Conservation (phyloP, 2,797 vertebrate genomes). For the Anguilla pacifica region DNA sequence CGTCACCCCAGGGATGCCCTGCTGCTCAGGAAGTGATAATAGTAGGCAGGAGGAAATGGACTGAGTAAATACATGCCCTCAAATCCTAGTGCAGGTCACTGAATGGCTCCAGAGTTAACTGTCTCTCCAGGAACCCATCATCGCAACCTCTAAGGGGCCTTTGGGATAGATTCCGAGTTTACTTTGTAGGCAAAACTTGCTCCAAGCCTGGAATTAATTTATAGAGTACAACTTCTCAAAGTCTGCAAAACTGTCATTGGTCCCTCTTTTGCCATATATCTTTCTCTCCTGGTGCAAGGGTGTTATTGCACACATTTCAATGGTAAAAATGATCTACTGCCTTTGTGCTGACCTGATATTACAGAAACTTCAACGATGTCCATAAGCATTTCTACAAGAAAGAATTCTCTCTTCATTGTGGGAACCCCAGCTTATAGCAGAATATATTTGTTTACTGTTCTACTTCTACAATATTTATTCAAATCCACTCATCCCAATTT, state of each 20-base stretch:
- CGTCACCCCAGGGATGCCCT: not conserved
- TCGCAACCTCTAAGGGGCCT: not conserved
- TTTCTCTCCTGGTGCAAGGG: constrained; percentile 8
- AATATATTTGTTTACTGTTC: not conserved
- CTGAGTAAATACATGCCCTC: not conserved
- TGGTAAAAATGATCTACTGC: constrained; percentile 22
- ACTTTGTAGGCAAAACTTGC: constrained; percentile 25
- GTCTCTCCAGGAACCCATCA: constrained; percentile 9
- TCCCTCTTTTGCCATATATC: constrained; percentile 16
- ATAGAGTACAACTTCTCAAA: constrained; percentile 19
- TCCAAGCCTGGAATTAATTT: constrained; percentile 15
- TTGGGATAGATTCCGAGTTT: constrained; percentile 5
- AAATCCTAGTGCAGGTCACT: constrained; percentile 10
- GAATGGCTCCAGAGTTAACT: not conserved
- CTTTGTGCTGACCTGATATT: constrained; percentile 21
- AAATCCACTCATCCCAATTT: not conserved
- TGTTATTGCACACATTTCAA: constrained; percentile 16
- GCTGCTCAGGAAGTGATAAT: constrained; percentile 4
- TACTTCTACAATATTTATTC: not conserved
- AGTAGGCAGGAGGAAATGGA: not conserved
- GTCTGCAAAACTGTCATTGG: constrained; percentile 15
- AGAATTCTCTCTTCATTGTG: not conserved
- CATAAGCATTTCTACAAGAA: not conserved
- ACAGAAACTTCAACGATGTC: not conserved
- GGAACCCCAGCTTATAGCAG: not conserved